These are phyloP conservation scores for Frieseomelitta varia DNA, from an alignment of 1,140 invertebrate species.

Conservation along the genomic window DNA sequence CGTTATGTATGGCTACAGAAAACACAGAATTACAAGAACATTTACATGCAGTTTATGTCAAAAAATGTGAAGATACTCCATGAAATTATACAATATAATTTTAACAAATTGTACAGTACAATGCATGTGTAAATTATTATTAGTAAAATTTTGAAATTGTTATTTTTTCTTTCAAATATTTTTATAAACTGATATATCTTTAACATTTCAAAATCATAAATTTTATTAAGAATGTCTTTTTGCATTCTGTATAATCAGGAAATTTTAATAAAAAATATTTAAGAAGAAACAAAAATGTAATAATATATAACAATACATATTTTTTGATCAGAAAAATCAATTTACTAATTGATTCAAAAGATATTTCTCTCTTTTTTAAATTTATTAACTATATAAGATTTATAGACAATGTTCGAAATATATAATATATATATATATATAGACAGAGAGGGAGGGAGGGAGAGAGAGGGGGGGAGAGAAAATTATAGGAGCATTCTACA, in stretches of 20 bases:
- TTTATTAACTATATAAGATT: too few relatives aligned
- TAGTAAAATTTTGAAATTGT: background rate
- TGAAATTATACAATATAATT: background rate
- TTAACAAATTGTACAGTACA: background rate
- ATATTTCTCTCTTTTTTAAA: too few relatives aligned
- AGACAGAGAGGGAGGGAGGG: too few relatives aligned
- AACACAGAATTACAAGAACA: slow-evolving; percentile 83
- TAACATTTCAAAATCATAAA: too few relatives aligned
- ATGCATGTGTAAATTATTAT: background rate
- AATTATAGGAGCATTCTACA: background rate
- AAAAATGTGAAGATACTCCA: slow-evolving; percentile 45
- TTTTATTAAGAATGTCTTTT: background rate
- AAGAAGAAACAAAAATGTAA: background rate
- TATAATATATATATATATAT: too few relatives aligned
- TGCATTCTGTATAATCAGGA: background rate
- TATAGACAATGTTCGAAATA: too few relatives aligned
- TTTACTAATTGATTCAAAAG: too few relatives aligned
- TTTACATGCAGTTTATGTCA: slow-evolving; percentile 83
- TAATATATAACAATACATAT: background rate
- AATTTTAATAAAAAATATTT: background rate
- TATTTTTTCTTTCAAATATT: background rate
- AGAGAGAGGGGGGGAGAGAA: too few relatives aligned
- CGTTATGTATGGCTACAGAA: slow-evolving; percentile 84
- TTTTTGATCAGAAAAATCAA: too few relatives aligned
- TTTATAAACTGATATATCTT: too few relatives aligned